Conservation (phyloP, 2,113 vertebrate genomes). For the Ibidorhyncha struthersii region DNA sequence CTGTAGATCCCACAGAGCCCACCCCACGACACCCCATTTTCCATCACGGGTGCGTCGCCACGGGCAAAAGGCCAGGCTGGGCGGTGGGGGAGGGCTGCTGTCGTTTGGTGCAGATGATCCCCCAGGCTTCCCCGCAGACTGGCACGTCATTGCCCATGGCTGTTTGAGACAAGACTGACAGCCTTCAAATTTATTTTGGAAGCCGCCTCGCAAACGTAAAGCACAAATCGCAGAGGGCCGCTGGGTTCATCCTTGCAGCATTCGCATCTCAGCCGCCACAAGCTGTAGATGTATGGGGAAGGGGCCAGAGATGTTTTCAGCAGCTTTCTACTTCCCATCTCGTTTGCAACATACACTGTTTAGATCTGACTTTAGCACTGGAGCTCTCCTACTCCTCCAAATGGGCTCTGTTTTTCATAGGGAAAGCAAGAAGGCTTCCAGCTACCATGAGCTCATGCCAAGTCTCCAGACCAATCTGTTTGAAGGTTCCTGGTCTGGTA, state of each 20-base stretch:
- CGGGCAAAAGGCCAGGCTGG: no score
- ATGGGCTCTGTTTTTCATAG: not conserved
- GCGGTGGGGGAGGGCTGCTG: no score
- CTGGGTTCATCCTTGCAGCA: not conserved
- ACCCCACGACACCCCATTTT: no score
- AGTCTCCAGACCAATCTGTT: conserved; percentile 25
- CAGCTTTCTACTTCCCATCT: not conserved
- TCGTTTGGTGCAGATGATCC: not conserved
- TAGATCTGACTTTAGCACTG: not conserved
- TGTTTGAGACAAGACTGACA: not conserved
- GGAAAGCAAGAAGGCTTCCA: not conserved
- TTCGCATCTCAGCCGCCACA: not conserved
- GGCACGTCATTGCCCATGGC: rapidly evolving
- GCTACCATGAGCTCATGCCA: not conserved
- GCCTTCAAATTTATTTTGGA: not conserved
- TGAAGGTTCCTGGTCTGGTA: conserved; percentile 19
- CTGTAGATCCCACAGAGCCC: no score
- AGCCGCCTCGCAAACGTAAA: not conserved
- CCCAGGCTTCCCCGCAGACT: not conserved
- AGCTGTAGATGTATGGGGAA: not conserved
- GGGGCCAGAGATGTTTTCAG: not conserved
- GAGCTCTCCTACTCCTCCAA: not conserved
- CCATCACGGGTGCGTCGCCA: no score
- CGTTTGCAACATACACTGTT: not conserved
- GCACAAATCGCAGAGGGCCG: not conserved